Percentiles rank a stretch among this genome's conserved stretches.
Conservation (phyloP, 2,113 vertebrate genomes). For the Gobius niger region DNA sequence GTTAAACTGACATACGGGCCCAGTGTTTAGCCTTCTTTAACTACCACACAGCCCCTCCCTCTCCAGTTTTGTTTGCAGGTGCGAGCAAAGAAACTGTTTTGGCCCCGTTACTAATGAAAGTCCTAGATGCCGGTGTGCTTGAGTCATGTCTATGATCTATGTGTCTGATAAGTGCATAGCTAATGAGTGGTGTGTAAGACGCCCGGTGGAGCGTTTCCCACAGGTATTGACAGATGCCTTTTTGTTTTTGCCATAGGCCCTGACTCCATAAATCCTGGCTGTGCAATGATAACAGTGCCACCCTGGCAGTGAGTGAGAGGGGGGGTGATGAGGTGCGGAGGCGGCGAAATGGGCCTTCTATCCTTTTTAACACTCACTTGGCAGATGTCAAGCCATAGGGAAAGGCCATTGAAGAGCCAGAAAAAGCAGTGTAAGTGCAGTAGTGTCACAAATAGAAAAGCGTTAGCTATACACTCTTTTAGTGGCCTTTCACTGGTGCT, state of each 20-base stretch:
- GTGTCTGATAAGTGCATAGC: conserved; percentile 98
- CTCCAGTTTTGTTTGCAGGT: conserved; percentile 57
- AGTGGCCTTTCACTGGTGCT: conserved; percentile 51
- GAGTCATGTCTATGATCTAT: conserved; percentile 98
- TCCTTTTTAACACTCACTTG: conserved; percentile 71
- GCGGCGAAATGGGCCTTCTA: conserved; percentile 58
- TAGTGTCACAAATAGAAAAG: conserved; percentile 66
- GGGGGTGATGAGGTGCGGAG: conserved; percentile 47
- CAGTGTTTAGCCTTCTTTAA: conserved; percentile 18
- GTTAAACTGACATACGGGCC: conserved; percentile 25
- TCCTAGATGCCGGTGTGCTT: conserved; percentile 94
- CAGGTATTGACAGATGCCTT: conserved; percentile 99
- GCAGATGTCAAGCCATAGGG: conserved; percentile 70
- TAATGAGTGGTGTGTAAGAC: conserved; percentile 89
- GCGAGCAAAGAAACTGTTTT: conserved; percentile 50
- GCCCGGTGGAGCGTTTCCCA: conserved; percentile 84
- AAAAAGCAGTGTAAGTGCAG: conserved; percentile 60
- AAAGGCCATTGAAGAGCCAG: conserved; percentile 54
- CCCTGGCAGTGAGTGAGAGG: conserved; percentile 86
- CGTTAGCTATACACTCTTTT: conserved; percentile 53
- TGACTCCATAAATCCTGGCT: conserved; percentile 93
- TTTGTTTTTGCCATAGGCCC: conserved; percentile 93
- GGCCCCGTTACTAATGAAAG: conserved; percentile 90
- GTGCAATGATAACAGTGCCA: conserved; percentile 94
- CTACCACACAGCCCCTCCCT: conserved; percentile 28